A percentile compares a stretch with the other conserved stretches of the same genome.
phyloP scores from a whole-genome alignment of 2,797 vertebrate species.

The Xenops minutus region DNA sequence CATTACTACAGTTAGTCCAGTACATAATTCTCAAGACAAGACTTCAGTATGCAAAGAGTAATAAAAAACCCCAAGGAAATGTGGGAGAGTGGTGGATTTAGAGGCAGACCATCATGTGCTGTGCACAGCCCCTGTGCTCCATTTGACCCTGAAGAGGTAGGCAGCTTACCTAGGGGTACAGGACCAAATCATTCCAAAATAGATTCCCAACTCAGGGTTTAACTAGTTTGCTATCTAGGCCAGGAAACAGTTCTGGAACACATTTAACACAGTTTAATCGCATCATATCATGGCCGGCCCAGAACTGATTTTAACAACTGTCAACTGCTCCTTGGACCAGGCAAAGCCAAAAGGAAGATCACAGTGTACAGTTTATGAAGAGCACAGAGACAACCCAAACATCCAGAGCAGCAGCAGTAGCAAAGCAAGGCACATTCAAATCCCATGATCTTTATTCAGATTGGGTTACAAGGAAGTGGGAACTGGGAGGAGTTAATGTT shows the following conservation, averaged over 20 bases:
- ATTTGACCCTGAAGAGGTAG: neutral
- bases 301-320: conserved; percentile 62
- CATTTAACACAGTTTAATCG: conserved; percentile 59
- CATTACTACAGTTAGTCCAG: neutral
- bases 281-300: conserved; percentile 42
- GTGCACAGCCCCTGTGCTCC: neutral
- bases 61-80: neutral
- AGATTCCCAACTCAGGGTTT: conserved; percentile 23
- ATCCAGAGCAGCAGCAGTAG: neutral
- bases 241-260: conserved; percentile 58
- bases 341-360: conserved; percentile 10
- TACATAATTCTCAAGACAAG: neutral
- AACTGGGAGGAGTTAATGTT: conserved; percentile 32
- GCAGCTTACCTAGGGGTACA: neutral
- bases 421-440: conserved; percentile 31
- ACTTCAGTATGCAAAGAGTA: neutral
- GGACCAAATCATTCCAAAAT: neutral
- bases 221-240: conserved; percentile 59
- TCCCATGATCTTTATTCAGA: conserved; percentile 61
- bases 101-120: neutral
- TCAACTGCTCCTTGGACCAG: conserved; percentile 24
- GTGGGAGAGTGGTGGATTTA: neutral
- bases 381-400: neutral
- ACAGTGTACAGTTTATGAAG: neutral
- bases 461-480: conserved; percentile 56